Evolutionary conservation across 2,113 vertebrate genomes (phyloP).

Genomic region (Tachuris rubrigastra): DNA sequence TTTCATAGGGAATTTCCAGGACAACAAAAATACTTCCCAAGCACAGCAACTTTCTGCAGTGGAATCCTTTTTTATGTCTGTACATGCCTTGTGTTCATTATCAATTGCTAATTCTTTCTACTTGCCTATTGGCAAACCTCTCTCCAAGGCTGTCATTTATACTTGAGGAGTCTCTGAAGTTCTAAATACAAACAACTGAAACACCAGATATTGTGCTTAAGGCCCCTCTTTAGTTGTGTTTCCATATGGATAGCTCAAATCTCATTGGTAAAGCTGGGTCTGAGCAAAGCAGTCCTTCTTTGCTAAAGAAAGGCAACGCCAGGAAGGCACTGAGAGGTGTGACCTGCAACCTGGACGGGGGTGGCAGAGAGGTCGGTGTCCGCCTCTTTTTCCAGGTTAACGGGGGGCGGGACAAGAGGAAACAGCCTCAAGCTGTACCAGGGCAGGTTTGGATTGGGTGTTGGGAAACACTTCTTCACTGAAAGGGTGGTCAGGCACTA

Average conservation of each 20-base stretch:
- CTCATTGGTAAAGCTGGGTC: not conserved
- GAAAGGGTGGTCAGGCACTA: not conserved
- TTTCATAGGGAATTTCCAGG: slow-evolving; percentile 22
- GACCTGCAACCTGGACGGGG: not conserved
- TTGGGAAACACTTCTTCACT: not conserved
- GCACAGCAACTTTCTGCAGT: not conserved
- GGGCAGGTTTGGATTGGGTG: not conserved
- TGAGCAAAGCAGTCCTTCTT: not conserved
- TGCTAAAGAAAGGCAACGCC: slow-evolving; percentile 3
- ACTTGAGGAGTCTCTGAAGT: not conserved
- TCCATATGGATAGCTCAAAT: not conserved
- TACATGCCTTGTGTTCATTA: not conserved
- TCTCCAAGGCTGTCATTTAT: not conserved
- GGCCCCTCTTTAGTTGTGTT: not conserved
- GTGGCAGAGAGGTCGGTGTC: not conserved
- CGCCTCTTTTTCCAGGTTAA: not conserved
- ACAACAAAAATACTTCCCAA: slow-evolving; percentile 45
- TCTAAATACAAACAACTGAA: not conserved
- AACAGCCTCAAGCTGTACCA: not conserved
- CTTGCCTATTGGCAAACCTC: slow-evolving; percentile 1
- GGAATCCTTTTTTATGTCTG: not conserved
- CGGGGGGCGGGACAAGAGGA: not conserved
- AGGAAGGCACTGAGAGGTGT: not conserved
- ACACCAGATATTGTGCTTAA: not conserved
- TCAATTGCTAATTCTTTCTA: not conserved